Percentiles rank a stretch among this genome's conserved stretches.
Evolutionary conservation across 2,888 invertebrate species (phyloP).

Genomic region (Serripes groenlandicus): DNA sequence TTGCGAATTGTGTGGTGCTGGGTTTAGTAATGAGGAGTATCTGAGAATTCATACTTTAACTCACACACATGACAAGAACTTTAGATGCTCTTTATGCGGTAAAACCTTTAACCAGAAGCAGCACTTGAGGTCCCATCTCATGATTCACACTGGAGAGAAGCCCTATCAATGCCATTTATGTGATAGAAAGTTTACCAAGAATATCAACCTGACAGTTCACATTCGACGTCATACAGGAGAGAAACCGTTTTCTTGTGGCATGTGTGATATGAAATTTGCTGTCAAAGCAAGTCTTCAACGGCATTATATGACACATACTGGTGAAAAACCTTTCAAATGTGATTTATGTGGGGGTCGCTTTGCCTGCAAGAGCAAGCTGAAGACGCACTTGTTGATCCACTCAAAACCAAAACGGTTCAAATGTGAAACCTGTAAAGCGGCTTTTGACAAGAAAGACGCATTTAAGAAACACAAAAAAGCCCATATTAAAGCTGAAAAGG

Average conservation of each 20-base stretch:
- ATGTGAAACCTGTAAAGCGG: not conserved
- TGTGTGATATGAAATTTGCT: not conserved
- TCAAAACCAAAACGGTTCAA: conserved; percentile 1
- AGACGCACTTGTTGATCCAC: not conserved
- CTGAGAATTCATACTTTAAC: not conserved
- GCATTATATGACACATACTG: conserved; percentile 4
- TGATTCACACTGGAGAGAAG: conserved; percentile 9
- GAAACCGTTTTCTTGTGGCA: conserved; percentile 1
- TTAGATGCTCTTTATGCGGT: not conserved
- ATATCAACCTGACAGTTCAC: not conserved
- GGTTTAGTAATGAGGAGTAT: not conserved
- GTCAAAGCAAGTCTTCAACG: not conserved
- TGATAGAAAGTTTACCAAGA: not conserved
- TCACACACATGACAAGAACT: not conserved
- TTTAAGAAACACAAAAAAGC: not conserved
- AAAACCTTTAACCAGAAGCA: conserved; percentile 7
- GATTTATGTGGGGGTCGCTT: not conserved
- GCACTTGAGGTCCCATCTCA: conserved; percentile 1
- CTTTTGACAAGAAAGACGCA: not conserved
- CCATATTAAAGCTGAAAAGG: not conserved
- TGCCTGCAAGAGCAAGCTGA: not conserved
- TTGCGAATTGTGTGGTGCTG: not conserved
- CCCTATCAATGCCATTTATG: not conserved
- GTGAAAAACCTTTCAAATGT: not conserved
- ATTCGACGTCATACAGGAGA: not conserved